phyloP scores from a whole-genome alignment of 1,140 invertebrate genomes.

The Spodoptera frugiperda region DNA sequence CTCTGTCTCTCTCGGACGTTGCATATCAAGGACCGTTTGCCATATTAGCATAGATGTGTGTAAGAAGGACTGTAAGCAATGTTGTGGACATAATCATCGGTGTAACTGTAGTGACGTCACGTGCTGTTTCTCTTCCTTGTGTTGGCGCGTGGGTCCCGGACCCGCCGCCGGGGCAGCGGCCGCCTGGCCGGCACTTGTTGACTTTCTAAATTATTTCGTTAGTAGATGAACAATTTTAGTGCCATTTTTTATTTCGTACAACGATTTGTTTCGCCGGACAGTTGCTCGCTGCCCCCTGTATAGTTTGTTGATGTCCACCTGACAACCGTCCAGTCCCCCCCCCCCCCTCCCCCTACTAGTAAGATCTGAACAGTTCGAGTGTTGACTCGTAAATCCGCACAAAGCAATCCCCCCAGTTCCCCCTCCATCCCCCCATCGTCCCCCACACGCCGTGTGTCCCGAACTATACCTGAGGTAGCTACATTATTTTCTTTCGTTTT shows the following conservation, averaged over 20 bases:
- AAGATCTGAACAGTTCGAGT: slow-evolving; percentile 64
- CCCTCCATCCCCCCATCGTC: slow-evolving; percentile 52
- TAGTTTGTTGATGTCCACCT: slow-evolving; percentile 60
- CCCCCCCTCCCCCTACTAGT: slow-evolving; percentile 55
- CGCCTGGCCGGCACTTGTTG: slow-evolving; percentile 23
- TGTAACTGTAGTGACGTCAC: slow-evolving; percentile 59
- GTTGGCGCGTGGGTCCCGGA: not conserved
- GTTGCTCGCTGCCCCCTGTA: slow-evolving; percentile 13
- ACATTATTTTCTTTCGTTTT: slow-evolving; percentile 57
- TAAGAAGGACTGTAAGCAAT: slow-evolving; percentile 67
- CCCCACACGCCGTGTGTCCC: slow-evolving; percentile 44
- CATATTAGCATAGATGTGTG: slow-evolving; percentile 76
- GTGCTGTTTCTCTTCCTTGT: slow-evolving; percentile 49
- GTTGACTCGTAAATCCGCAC: slow-evolving; percentile 61
- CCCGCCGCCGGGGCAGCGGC: not conserved
- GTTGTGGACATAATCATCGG: slow-evolving; percentile 75
- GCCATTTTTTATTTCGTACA: slow-evolving; percentile 43
- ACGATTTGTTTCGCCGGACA: slow-evolving; percentile 33
- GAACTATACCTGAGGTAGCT: slow-evolving; percentile 73
- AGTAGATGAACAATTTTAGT: slow-evolving; percentile 47
- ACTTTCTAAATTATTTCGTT: slow-evolving; percentile 42
- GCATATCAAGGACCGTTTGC: slow-evolving; percentile 82
- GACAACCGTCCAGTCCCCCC: slow-evolving; percentile 74
- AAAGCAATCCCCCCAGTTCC: slow-evolving; percentile 65
- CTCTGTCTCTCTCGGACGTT: slow-evolving; percentile 63